phyloP scores from a whole-genome alignment of 2,888 invertebrate genomes.

The Heliothis peltigera region DNA sequence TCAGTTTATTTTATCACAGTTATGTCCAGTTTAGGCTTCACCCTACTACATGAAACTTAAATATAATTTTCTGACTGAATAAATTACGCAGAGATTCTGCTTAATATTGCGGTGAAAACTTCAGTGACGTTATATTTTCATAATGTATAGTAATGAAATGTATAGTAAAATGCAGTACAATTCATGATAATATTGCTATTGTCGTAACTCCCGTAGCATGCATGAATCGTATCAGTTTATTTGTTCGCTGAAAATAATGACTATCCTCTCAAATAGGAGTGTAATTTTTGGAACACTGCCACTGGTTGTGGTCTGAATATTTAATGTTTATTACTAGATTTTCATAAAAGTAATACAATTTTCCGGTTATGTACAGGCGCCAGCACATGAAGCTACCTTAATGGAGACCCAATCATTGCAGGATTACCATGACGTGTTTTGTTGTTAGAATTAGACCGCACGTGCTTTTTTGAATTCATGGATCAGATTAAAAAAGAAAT shows the following conservation, averaged over 20 bases:
- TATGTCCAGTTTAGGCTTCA: too few relatives aligned
- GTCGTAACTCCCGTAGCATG: slow-evolving; percentile 9
- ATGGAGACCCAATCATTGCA: too few relatives aligned
- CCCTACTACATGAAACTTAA: too few relatives aligned
- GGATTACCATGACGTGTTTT: too few relatives aligned
- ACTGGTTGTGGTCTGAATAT: slow-evolving; percentile 38
- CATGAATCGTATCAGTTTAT: slow-evolving; percentile 44
- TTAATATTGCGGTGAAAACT: not conserved
- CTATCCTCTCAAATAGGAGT: slow-evolving; percentile 41
- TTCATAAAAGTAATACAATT: slow-evolving; percentile 18
- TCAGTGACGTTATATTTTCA: not conserved
- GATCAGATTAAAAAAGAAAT: too few relatives aligned
- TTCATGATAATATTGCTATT: slow-evolving; percentile 6
- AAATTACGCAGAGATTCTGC: too few relatives aligned
- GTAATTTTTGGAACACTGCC: slow-evolving; percentile 52
- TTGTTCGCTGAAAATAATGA: slow-evolving; percentile 45
- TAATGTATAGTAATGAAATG: not conserved
- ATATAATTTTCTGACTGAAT: too few relatives aligned
- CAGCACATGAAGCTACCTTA: too few relatives aligned
- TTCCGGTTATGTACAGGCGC: slow-evolving; percentile 9
- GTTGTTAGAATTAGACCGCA: too few relatives aligned
- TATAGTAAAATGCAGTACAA: slow-evolving; percentile 1
- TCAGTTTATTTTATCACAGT: too few relatives aligned
- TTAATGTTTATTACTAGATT: slow-evolving; percentile 43
- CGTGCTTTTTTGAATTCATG: too few relatives aligned